A percentile compares a stretch with the other conserved stretches of the same genome.
Evolutionary conservation across 2,888 invertebrate species (phyloP).

Genomic region (Ochropacha duplaris): DNA sequence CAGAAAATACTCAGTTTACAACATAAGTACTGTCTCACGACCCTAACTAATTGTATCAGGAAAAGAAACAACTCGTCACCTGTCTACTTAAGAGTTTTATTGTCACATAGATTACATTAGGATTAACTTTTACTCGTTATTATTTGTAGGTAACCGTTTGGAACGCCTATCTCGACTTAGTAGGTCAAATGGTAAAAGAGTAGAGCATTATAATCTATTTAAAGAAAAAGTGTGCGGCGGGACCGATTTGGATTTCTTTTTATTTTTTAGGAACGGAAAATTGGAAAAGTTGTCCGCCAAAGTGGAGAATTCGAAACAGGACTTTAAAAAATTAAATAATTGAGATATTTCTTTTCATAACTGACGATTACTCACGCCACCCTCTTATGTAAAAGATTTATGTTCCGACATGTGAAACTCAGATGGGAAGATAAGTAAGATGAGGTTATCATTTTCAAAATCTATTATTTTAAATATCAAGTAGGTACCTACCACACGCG

Average conservation of each 20-base stretch:
- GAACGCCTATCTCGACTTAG: neutral
- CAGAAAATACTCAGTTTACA: neutral
- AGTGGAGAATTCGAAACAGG: too few relatives aligned
- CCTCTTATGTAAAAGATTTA: neutral
- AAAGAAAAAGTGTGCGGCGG: too few relatives aligned
- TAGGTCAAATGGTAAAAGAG: neutral
- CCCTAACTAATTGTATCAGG: neutral
- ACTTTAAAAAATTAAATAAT: neutral
- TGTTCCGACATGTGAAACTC: neutral
- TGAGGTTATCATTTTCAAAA: constrained; percentile 2
- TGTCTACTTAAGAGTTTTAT: neutral
- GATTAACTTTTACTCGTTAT: neutral
- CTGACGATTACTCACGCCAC: constrained; percentile 2
- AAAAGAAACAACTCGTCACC: neutral
- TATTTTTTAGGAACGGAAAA: too few relatives aligned
- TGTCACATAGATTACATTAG: neutral
- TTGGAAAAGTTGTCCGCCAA: too few relatives aligned
- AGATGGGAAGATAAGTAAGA: neutral
- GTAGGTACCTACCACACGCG: neutral
- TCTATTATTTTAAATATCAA: constrained; percentile 1
- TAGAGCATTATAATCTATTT: neutral
- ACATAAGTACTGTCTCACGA: neutral
- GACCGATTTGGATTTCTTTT: too few relatives aligned
- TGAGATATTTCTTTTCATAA: neutral
- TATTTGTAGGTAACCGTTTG: neutral